Evolutionary conservation across 2,113 vertebrate genomes (phyloP), one percentile per base, ranked within the genome.

Genomic region (Trachemys scripta): DNA sequence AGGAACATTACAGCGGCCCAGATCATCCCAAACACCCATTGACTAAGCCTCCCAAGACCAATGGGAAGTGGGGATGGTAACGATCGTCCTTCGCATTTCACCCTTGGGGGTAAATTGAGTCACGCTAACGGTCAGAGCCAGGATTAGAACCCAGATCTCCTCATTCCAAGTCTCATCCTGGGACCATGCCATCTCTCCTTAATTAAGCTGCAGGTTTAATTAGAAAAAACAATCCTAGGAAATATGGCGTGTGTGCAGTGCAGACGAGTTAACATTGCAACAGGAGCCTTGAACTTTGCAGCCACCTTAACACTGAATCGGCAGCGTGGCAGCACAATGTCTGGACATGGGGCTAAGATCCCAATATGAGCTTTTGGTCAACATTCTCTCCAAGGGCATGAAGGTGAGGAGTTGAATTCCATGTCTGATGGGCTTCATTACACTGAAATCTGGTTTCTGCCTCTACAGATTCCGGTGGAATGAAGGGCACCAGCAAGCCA

Each of bases 381-480:
- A 5, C 25, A 7, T 45, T 3, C 31, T 75, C 76, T 80, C 4
- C 8, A 16, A 35, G 31, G 79, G 8, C 20, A 2, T 3, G 31
- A 79, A 27, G 17, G 8, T 20, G 0, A 1, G 62, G 25, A 31
- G 82, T 42, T 85, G 69, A 82, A 3, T 80, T 84, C 94, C 94
- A 90, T 88, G 89, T 84, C 92, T 93, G 95, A 90, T 2, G 93
- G 90, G 92, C 96, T 97, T 96, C 97, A 97, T 97, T 96, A 31
- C 97, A 97, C 96, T 87, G 97, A 96, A 98, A 98, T 98, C 97
- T 29, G 92, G 29, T 85, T 78, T 91, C 57, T 49, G 22, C 4
- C 17, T 2, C 0, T 4, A 97, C 96, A 82, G 96, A 98, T 98
- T 97, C 96, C 96, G 85, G 97, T 96, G 97, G 98, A 98, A 98